phyloP scores from a whole-genome alignment of 2,888 invertebrate genomes.

The Synergus japonicus region DNA sequence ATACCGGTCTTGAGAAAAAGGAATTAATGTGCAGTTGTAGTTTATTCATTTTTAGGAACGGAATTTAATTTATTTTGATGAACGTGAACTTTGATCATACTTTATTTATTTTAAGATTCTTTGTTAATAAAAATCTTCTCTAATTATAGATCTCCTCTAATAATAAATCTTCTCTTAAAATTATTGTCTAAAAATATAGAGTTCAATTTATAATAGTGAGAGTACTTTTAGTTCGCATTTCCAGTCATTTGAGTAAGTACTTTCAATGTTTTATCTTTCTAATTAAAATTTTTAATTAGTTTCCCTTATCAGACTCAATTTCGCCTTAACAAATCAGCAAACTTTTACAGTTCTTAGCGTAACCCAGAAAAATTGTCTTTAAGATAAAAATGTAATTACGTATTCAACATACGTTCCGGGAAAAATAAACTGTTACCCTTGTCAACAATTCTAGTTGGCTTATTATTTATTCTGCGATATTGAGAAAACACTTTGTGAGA shows the following conservation, averaged over 20 bases:
- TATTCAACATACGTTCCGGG: conserved; percentile 1
- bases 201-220: background rate
- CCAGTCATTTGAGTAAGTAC: conserved; percentile 9
- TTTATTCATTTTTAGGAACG: conserved; percentile 1
- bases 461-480: conserved; percentile 20
- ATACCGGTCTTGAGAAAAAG: conserved; percentile 12
- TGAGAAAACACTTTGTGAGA: background rate
- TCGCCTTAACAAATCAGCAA: conserved; percentile 19
- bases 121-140: background rate
- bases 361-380: conserved; percentile 27
- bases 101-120: background rate
- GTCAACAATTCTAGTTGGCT: background rate
- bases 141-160: too few species aligned
- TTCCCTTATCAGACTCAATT: conserved; percentile 13
- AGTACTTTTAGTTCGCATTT: background rate
- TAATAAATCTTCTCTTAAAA: too few species aligned
- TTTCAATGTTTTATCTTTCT: conserved; percentile 3
- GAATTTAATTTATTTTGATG: conserved; percentile 5
- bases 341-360: background rate
- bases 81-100: background rate
- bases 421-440: conserved; percentile 5
- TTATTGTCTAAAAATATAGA: background rate
- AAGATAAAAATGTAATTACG: conserved; percentile 26
- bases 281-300: conserved; percentile 29
- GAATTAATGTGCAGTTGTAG: background rate